A percentile compares a stretch with the other conserved stretches of the same genome.
These are phyloP conservation scores for Ariolimax columbianus DNA, from an alignment of 2,888 invertebrate species.

Conservation along the genomic window DNA sequence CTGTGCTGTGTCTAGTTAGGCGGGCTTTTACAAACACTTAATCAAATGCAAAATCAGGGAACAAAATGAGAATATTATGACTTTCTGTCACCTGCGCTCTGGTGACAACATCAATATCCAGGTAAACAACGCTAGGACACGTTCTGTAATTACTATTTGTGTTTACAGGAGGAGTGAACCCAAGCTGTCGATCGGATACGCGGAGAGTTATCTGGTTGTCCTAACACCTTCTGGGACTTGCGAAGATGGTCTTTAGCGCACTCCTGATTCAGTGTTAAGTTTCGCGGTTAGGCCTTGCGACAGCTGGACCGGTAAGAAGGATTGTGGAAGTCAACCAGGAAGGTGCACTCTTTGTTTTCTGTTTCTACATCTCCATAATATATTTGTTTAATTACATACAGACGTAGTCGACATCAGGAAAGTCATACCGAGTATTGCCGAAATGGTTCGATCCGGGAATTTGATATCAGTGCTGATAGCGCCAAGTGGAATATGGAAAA, in stretches of 20 bases:
- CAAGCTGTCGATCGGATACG: conserved; percentile 1
- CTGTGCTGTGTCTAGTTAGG: too few species aligned
- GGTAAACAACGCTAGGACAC: neutral
- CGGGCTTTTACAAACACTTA: neutral
- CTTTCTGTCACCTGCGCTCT: neutral
- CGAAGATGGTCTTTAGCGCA: neutral
- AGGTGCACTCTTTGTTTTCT: neutral
- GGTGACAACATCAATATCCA: neutral
- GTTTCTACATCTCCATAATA: neutral
- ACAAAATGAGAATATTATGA: neutral
- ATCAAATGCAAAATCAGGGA: neutral
- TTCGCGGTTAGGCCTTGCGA: neutral
- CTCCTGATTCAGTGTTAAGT: neutral
- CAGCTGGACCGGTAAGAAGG: neutral
- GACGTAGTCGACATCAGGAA: neutral
- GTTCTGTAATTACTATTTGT: conserved; percentile 14
- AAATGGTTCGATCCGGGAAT: neutral
- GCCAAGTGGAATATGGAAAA: neutral
- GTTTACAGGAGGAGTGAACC: neutral
- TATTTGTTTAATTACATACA: neutral
- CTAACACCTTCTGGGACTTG: neutral
- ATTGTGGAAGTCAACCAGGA: neutral
- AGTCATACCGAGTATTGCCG: neutral
- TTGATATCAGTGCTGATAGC: neutral
- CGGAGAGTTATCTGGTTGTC: neutral